Percentiles rank a stretch among this genome's conserved stretches.
Evolutionary conservation across 2,888 invertebrate genomes (phyloP).

Genomic region (Frankliniella intonsa): DNA sequence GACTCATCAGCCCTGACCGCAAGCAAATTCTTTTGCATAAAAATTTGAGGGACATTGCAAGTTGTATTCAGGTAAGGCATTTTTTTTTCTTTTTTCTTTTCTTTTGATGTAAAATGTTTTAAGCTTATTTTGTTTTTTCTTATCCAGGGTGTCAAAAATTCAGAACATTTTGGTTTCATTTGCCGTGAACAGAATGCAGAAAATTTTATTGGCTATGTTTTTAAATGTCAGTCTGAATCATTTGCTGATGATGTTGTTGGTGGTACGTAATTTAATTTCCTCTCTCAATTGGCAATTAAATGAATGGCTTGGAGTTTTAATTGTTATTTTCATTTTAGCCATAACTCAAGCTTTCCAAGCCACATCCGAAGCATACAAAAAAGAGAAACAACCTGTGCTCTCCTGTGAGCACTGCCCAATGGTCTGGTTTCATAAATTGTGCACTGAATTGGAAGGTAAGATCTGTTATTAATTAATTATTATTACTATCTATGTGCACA

Average conservation of each 20-base stretch:
- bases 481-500: not conserved
- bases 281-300: not conserved
- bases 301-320: not conserved
- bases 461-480: not conserved
- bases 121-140: conserved; percentile 18
- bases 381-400: conserved; percentile 63
- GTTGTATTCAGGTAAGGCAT: conserved; percentile 65
- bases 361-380: conserved; percentile 52
- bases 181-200: conserved; percentile 67
- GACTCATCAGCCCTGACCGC: conserved; percentile 87
- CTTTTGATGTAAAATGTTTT: not conserved
- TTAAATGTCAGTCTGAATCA: conserved; percentile 81
- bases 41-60: conserved; percentile 81
- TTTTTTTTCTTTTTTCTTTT: not conserved
- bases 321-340: conserved; percentile 50
- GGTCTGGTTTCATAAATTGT: conserved; percentile 89
- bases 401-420: conserved; percentile 93
- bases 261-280: conserved; percentile 47
- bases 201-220: conserved; percentile 78
- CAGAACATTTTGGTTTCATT: conserved; percentile 90
- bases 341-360: conserved; percentile 72
- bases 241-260: conserved; percentile 76
- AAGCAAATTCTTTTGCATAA: conserved; percentile 85
- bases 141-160: conserved; percentile 65
- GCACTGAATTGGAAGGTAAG: conserved; percentile 74